A percentile compares a stretch with the other conserved stretches of the same genome.
Conservation (phyloP, 2,113 vertebrate species). For the Seriola dumerili region DNA sequence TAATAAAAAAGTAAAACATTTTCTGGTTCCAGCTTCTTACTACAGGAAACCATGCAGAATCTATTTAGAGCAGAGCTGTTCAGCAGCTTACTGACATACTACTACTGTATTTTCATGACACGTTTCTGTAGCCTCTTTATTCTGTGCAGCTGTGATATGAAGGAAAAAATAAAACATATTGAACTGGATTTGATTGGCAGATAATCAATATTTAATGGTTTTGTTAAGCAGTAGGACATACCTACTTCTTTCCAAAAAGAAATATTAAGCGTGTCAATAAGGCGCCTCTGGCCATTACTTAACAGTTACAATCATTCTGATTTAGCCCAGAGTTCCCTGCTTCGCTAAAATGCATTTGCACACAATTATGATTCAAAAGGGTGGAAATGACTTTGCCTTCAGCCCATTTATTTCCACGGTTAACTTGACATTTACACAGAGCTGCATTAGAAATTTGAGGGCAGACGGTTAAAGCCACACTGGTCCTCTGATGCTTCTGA, state of each 20-base stretch:
- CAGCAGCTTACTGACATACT: too few species aligned
- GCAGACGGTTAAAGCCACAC: neutral
- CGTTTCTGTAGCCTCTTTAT: neutral
- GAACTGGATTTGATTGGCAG: neutral
- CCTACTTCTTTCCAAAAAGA: too few species aligned
- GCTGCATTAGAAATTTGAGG: neutral
- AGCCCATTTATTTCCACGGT: neutral
- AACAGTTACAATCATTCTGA: neutral
- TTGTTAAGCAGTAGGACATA: neutral
- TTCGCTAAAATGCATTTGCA: conserved; percentile 1
- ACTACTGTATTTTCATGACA: too few species aligned
- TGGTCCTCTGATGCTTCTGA: neutral
- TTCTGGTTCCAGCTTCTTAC: too few species aligned
- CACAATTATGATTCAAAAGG: neutral
- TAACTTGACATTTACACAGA: neutral
- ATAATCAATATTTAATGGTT: neutral
- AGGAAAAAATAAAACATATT: neutral
- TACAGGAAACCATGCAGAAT: too few species aligned
- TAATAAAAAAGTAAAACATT: too few species aligned
- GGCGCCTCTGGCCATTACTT: neutral
- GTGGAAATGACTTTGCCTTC: neutral
- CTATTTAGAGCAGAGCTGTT: too few species aligned
- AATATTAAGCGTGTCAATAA: neutral
- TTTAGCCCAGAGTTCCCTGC: neutral
- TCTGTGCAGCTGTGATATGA: neutral